phyloP scores from a whole-genome alignment of 2,888 invertebrate genomes.

The Cataglyphis rosenhaueri region DNA sequence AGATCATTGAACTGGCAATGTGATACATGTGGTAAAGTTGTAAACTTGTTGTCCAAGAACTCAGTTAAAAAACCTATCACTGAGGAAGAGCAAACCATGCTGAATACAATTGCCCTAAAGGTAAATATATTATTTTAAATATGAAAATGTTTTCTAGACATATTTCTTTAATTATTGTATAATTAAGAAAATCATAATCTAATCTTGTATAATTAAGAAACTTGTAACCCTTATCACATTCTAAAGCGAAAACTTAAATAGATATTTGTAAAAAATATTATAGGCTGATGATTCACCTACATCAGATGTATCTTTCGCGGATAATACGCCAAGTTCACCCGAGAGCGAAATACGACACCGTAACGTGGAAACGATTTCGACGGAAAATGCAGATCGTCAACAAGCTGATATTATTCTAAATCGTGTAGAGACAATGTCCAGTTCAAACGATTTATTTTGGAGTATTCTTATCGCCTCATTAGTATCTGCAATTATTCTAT shows the following conservation, averaged over 20 bases:
- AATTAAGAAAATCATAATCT: neutral
- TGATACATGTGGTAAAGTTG: constrained; percentile 88
- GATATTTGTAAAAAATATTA: constrained; percentile 28
- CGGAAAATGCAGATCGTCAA: constrained; percentile 75
- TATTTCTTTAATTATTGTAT: neutral
- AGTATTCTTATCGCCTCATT: constrained; percentile 86
- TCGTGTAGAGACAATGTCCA: constrained; percentile 80
- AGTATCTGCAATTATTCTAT: constrained; percentile 85
- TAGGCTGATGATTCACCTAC: constrained; percentile 79
- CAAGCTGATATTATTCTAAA: constrained; percentile 82
- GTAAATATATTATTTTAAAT: constrained; percentile 75
- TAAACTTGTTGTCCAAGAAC: constrained; percentile 86
- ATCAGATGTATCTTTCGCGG: constrained; percentile 70
- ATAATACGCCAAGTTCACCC: constrained; percentile 60
- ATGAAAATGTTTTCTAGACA: neutral
- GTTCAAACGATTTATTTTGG: constrained; percentile 86
- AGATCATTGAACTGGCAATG: constrained; percentile 89
- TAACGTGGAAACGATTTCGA: constrained; percentile 67
- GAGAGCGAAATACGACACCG: constrained; percentile 79
- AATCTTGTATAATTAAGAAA: neutral
- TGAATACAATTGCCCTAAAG: constrained; percentile 87
- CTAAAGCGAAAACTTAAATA: neutral
- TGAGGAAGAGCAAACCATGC: constrained; percentile 86
- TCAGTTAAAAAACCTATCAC: constrained; percentile 85
- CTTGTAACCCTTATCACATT: neutral